phyloP scores from a whole-genome alignment of 1,140 invertebrate genomes.

The Drosophila busckii region DNA sequence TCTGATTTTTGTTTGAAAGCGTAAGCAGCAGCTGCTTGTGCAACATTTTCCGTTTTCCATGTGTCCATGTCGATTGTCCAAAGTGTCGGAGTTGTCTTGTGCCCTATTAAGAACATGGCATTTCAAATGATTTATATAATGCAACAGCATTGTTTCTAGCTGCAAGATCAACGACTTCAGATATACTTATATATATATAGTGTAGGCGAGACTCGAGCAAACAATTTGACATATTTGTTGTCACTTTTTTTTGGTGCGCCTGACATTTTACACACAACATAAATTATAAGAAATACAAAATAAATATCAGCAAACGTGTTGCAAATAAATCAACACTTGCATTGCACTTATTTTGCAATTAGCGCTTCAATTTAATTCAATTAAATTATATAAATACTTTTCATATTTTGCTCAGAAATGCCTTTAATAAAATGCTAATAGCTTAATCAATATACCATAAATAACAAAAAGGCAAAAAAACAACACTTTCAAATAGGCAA shows the following conservation, averaged over 20 bases:
- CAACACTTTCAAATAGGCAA: slow-evolving; percentile 55
- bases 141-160: slow-evolving; percentile 50
- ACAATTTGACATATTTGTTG: slow-evolving; percentile 69
- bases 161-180: slow-evolving; percentile 43
- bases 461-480: slow-evolving; percentile 37
- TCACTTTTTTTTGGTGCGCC: slow-evolving; percentile 45
- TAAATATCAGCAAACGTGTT: slow-evolving; percentile 40
- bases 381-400: slow-evolving; percentile 34
- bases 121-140: slow-evolving; percentile 74
- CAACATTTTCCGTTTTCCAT: slow-evolving; percentile 58
- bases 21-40: slow-evolving; percentile 52
- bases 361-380: slow-evolving; percentile 38
- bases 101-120: slow-evolving; percentile 69
- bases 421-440: slow-evolving; percentile 76
- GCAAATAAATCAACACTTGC: slow-evolving; percentile 62
- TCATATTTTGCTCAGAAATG: slow-evolving; percentile 41
- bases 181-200: slow-evolving; percentile 44
- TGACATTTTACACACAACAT: slow-evolving; percentile 72
- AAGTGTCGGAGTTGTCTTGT: slow-evolving; percentile 57
- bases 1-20: slow-evolving; percentile 10
- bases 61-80: slow-evolving; percentile 47
- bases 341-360: slow-evolving; percentile 32
- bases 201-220: slow-evolving; percentile 25
- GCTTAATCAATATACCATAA: slow-evolving; percentile 77
- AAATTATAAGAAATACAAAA: slow-evolving; percentile 58